Base-by-base conservation (phyloP, 2,113 vertebrate genomes). In the Tylochromis polylepis region DNA sequence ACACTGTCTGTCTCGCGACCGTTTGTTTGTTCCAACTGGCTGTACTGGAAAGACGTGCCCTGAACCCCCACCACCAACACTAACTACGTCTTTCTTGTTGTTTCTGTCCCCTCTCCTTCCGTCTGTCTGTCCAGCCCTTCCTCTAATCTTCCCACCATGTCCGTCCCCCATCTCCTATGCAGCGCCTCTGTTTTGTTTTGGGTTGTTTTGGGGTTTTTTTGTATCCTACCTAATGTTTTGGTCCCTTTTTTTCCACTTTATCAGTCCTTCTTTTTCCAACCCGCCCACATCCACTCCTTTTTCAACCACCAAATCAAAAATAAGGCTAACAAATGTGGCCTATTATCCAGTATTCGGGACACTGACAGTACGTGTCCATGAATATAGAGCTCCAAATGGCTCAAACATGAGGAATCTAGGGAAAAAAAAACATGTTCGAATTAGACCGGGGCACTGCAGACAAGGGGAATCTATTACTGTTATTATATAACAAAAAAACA, bases 401-500 rank as follows among this genome's bases (percentile, higher is more conserved):
- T 79, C 75, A 34, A 53, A 89, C n/a, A 55, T 49, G 31, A 43
- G 72, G 72, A 90, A 89, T 87, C 8, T 72, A 79, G 59, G 38
- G 22, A 1, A 4, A 60, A 56, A 77, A 82, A 79, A 86, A 82
- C 29, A 90, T 83, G 89, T 89, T 92, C 62, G 83, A 92, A 92
- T 93, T 92, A 93, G 82, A 93, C 94, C 88, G 79, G 90, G 89
- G 36, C 88, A 82, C 29, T 65, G 83, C 57, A 81, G 67, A 88
- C 57, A 82, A 85, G 46, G 85, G 92, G 89, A 86, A 94, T 93
- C 92, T 94, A 93, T 94, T 94, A 92, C 89, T 62, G 88, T 86
- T 91, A 92, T 95, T 95, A 95, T 95, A 94, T 93, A 94, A 94
- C 89, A 89, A 91, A 95, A 95, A 87, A 75, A 22, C 81, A 56